These are phyloP conservation scores for Acanthosepion esculentum DNA, from an alignment of 2,888 invertebrate genomes.

Conservation along the genomic window DNA sequence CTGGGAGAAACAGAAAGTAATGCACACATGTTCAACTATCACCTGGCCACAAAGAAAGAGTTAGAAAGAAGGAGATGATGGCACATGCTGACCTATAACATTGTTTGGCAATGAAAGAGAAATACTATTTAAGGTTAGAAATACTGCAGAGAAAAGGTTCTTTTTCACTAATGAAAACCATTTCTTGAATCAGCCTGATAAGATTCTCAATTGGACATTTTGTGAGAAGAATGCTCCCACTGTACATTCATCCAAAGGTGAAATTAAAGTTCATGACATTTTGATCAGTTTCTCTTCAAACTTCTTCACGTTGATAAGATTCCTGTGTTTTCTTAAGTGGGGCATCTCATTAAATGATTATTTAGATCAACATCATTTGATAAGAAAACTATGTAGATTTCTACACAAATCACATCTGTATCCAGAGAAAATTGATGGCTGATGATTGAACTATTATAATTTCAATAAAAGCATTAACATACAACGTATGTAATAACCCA, in stretches of 20 bases:
- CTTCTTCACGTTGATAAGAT: neutral
- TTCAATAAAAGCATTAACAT: no score
- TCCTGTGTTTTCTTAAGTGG: neutral
- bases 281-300: neutral
- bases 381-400: no score
- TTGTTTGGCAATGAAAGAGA: neutral
- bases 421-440: no score
- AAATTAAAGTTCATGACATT: conserved; percentile 33
- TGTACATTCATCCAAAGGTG: neutral
- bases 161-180: neutral
- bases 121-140: neutral
- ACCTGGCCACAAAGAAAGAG: neutral
- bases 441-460: no score
- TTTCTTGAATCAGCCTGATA: neutral
- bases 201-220: conserved; percentile 3
- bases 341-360: neutral
- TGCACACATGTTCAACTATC: no score
- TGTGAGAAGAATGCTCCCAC: neutral
- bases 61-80: neutral
- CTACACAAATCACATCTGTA: no score
- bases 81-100: neutral
- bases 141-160: neutral
- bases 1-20: no score
- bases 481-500: no score
- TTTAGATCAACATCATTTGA: neutral